Evolutionary conservation across 2,888 invertebrate genomes (phyloP).

Genomic region (Acleris sparsana): DNA sequence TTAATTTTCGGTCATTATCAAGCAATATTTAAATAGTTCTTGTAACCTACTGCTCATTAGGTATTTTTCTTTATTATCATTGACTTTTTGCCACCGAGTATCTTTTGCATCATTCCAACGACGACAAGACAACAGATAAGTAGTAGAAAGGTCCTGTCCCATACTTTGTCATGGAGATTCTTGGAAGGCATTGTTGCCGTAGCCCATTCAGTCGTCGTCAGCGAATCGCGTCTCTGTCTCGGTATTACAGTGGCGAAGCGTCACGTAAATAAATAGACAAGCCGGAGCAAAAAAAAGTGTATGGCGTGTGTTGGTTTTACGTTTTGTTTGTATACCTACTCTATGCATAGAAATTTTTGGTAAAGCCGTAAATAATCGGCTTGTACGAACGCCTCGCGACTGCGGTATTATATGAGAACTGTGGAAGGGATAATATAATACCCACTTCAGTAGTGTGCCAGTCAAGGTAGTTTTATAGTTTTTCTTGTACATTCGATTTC

Average conservation of each 20-base stretch:
- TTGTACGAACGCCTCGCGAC: no score
- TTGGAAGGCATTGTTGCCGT: slow-evolving; percentile 18
- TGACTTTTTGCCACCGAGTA: neutral
- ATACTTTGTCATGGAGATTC: slow-evolving; percentile 26
- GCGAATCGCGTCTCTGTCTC: slow-evolving; percentile 4
- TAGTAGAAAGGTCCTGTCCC: slow-evolving; percentile 11
- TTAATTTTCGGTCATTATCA: neutral
- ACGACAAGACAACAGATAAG: slow-evolving; percentile 9
- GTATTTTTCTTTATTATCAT: neutral
- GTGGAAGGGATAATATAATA: neutral
- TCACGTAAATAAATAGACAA: no score
- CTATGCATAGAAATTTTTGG: no score
- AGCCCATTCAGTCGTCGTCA: slow-evolving; percentile 11
- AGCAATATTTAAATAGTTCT: neutral
- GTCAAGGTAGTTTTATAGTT: neutral
- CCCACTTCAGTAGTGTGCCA: neutral
- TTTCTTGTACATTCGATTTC: neutral
- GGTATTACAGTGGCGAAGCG: no score
- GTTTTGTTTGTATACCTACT: no score
- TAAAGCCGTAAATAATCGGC: no score
- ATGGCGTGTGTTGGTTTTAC: no score
- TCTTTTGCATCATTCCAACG: slow-evolving; percentile 1
- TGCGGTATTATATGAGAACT: no score
- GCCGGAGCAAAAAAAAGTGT: no score
- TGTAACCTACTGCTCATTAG: neutral